phyloP scores from a whole-genome alignment of 2,888 invertebrate genomes.

The Exocentrus adspersus region DNA sequence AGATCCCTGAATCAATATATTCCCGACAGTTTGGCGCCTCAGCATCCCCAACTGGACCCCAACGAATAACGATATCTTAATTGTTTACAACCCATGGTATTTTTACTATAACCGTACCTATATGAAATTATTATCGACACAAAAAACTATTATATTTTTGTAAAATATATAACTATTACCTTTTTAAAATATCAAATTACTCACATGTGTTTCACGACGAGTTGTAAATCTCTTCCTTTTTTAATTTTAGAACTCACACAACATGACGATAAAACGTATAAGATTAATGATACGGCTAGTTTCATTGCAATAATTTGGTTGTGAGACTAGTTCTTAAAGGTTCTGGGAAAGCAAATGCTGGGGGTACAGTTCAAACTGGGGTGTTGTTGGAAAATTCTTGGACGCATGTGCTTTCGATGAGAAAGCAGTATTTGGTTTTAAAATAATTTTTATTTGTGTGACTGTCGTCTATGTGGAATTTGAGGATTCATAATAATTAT shows the following conservation, averaged over 20 bases:
- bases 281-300: neutral
- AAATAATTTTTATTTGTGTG: too few relatives aligned
- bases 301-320: neutral
- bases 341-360: neutral
- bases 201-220: neutral
- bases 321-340: neutral
- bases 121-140: too few relatives aligned
- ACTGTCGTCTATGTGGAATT: too few relatives aligned
- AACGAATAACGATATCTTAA: neutral
- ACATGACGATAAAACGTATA: neutral
- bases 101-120: too few relatives aligned
- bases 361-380: neutral
- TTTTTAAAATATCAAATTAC: neutral
- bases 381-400: neutral
- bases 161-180: too few relatives aligned
- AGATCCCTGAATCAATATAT: constrained; percentile 41
- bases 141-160: neutral
- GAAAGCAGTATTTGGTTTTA: too few relatives aligned
- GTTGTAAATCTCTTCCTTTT: neutral
- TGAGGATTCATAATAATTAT: too few relatives aligned
- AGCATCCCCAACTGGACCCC: constrained; percentile 16
- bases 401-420: neutral
- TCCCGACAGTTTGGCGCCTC: constrained; percentile 36
- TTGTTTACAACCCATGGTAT: too few relatives aligned
- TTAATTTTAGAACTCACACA: neutral